Conservation (phyloP, 2,888 invertebrate genomes). For the Timandra comae region DNA sequence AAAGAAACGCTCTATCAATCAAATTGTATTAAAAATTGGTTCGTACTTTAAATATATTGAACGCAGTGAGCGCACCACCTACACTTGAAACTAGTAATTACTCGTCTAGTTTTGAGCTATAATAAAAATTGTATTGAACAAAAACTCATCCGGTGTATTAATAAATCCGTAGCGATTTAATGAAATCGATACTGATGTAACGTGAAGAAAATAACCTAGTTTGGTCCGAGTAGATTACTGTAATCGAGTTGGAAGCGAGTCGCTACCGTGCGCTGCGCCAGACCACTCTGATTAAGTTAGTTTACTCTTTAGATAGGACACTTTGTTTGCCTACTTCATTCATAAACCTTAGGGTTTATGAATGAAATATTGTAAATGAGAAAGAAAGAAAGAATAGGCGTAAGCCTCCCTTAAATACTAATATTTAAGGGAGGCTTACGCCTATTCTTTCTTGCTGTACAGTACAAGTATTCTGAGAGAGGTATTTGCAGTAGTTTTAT, state of each 20-base stretch:
- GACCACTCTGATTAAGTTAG: no score
- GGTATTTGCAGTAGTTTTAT: no score
- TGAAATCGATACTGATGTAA: constrained; percentile 66
- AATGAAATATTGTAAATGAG: no score
- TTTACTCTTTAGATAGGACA: no score
- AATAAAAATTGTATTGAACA: constrained; percentile 43
- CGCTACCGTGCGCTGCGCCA: constrained; percentile 42
- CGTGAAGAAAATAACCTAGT: constrained; percentile 48
- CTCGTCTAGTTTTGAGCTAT: constrained; percentile 46
- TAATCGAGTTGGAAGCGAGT: constrained; percentile 41
- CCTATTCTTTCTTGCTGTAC: no score
- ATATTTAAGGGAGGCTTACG: no score
- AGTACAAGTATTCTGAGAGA: no score
- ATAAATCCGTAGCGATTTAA: constrained; percentile 58
- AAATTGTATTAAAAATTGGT: constrained; percentile 33
- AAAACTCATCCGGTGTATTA: constrained; percentile 59
- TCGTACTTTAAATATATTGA: constrained; percentile 22
- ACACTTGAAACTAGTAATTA: constrained; percentile 44
- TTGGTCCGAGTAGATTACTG: constrained; percentile 43
- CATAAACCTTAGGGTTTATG: no score
- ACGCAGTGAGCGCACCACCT: constrained; percentile 8
- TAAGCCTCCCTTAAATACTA: no score
- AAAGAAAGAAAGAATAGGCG: no score
- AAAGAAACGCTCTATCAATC: constrained; percentile 40
- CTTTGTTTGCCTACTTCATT: no score